phyloP scores from a whole-genome alignment of 2,797 vertebrate genomes.

The Xyrichtys novacula region DNA sequence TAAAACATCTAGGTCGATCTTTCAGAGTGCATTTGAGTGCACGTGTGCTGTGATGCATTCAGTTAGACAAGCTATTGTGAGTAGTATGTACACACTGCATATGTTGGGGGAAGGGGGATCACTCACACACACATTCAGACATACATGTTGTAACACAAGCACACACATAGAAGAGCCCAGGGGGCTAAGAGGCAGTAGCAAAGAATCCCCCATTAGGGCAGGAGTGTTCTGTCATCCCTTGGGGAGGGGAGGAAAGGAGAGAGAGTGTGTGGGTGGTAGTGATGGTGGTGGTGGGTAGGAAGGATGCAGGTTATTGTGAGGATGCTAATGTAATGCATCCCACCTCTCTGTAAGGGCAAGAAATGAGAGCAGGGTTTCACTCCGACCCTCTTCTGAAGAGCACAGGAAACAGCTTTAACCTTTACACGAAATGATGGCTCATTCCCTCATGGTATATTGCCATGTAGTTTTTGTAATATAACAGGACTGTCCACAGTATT shows the following conservation, averaged over 20 bases:
- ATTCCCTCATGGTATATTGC: slow-evolving; percentile 11
- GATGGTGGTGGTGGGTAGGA: slow-evolving; percentile 35
- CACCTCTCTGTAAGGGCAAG: slow-evolving; percentile 37
- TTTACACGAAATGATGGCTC: slow-evolving; percentile 5
- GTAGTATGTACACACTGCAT: slow-evolving; percentile 61
- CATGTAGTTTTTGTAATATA: not conserved
- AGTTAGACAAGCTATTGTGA: slow-evolving; percentile 65
- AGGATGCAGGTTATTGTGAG: slow-evolving; percentile 75
- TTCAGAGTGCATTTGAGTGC: slow-evolving; percentile 73
- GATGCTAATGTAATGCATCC: slow-evolving; percentile 68
- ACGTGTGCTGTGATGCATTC: slow-evolving; percentile 71
- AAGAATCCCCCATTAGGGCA: slow-evolving; percentile 81
- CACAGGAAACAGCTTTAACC: slow-evolving; percentile 19
- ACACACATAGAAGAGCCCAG: slow-evolving; percentile 50
- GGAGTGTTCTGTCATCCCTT: slow-evolving; percentile 65
- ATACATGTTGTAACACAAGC: slow-evolving; percentile 51
- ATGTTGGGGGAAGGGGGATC: slow-evolving; percentile 60
- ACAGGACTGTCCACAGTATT: not conserved
- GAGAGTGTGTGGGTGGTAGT: slow-evolving; percentile 57
- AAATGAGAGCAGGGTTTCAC: slow-evolving; percentile 32
- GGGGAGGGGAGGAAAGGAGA: slow-evolving; percentile 37
- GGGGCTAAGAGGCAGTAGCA: slow-evolving; percentile 72
- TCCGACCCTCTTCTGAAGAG: slow-evolving; percentile 46
- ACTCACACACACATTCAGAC: slow-evolving; percentile 39
- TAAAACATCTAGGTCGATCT: slow-evolving; percentile 79